Evolutionary conservation across 2,888 invertebrate genomes (phyloP), one percentile per base, ranked within the genome.

Genomic region (Sclerodermus sp.): DNA sequence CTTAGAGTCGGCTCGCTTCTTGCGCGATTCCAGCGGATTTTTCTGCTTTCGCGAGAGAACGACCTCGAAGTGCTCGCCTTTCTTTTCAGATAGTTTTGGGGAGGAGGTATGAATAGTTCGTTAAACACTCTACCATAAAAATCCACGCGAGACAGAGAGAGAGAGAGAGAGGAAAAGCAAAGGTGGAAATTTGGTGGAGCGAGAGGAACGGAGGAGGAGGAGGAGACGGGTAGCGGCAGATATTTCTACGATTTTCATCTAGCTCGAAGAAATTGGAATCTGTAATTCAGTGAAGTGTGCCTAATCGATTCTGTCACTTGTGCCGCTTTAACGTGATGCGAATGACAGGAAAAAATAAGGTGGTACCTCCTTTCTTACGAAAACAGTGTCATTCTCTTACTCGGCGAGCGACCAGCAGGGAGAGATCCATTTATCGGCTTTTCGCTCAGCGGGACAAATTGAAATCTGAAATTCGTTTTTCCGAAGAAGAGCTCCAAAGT

Each of bases 341-440:
- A 40, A 50, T 46, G 37, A 42, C 17, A 30, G 12, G 16, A 23
- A 17, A 14, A 34, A 31, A 31, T 32, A 49, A 44, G 17, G 40
- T 9, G 10, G 42, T 42, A 29, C n/a, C 14, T 31, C 14, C 16
- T 42, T 23, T 45, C 37, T 37, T 17, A 38, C 44, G n/a, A 49
- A 54, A 31, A 17, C 23, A 23, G 23, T 23, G 12, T 15, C 31
- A 23, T 45, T 36, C 49, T 55, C 52, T 52, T 52, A 31, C 39
- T 31, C 42, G 29, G n/a, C 13, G 48, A 23, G n/a, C 17, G 34
- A 23, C 15, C 23, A 23, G 39, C 34, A 30, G 23, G 53, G 45
- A 37, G 29, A 42, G 17, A 34, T 15, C 31, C 56, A 50, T 56
- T 61, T 61, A 61, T 51, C 51, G 53, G 48, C 45, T 51, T 50